phyloP scores from a whole-genome alignment of 1,140 invertebrate genomes.

The Phthorimaea operculella region DNA sequence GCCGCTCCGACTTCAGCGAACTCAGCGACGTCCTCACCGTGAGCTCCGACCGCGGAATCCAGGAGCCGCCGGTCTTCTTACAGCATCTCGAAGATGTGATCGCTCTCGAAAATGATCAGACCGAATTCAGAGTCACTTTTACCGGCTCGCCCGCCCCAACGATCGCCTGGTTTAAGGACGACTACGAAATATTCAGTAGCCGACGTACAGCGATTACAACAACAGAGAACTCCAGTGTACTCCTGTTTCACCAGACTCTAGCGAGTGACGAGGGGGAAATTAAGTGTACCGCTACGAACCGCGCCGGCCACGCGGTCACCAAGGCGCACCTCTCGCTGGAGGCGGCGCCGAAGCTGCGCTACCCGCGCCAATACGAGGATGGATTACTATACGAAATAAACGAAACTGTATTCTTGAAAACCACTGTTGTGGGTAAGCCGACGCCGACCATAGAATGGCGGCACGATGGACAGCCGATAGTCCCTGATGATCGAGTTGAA shows the following conservation, averaged over 20 bases:
- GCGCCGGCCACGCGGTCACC: conserved; percentile 80
- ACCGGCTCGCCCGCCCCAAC: conserved; percentile 85
- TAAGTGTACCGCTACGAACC: conserved; percentile 88
- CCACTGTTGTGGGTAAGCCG: conserved; percentile 90
- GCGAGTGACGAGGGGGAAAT: conserved; percentile 87
- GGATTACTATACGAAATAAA: conserved; percentile 89
- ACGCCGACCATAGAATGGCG: conserved; percentile 85
- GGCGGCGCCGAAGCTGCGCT: conserved; percentile 81
- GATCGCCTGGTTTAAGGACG: conserved; percentile 94
- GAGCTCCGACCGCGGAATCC: conserved; percentile 74
- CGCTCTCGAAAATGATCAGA: conserved; percentile 82
- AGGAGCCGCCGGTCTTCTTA: conserved; percentile 76
- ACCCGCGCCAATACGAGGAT: conserved; percentile 87
- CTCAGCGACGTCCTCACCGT: conserved; percentile 82
- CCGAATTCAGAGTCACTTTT: conserved; percentile 85
- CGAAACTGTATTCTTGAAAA: conserved; percentile 87
- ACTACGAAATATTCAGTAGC: conserved; percentile 86
- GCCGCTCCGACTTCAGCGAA: conserved; percentile 81
- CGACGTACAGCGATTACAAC: conserved; percentile 80
- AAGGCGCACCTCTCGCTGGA: conserved; percentile 79
- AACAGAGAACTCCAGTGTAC: conserved; percentile 79
- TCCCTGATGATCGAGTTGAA: conserved; percentile 73
- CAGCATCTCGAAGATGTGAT: conserved; percentile 74
- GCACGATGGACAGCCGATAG: conserved; percentile 82
- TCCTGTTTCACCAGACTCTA: conserved; percentile 84